A percentile compares a stretch with the other conserved stretches of the same genome.
Conservation (phyloP, 1,140 invertebrate genomes). For the Pseudomyrmex pallidus region DNA sequence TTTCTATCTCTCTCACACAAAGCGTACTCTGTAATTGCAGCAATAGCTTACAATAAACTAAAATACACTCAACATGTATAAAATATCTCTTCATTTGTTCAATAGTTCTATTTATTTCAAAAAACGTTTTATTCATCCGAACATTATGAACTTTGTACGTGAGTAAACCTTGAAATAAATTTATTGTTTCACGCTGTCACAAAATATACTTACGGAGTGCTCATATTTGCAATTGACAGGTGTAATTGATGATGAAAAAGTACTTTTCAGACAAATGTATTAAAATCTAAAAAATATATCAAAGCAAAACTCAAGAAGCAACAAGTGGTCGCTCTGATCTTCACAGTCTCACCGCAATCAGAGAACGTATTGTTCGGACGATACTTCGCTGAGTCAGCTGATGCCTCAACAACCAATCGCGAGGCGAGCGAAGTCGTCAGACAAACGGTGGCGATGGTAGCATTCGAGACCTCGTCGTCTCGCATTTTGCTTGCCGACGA, state of each 20-base stretch:
- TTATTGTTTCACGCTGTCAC: not conserved
- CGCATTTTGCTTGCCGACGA: no score
- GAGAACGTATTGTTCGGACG: slow-evolving; percentile 16
- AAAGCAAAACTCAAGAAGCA: slow-evolving; percentile 46
- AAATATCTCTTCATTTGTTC: not conserved
- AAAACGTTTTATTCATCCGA: not conserved
- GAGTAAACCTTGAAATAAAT: not conserved
- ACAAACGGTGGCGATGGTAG: not conserved
- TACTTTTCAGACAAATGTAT: not conserved
- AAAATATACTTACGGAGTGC: slow-evolving; percentile 75
- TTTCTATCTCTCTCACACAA: not conserved
- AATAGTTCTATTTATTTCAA: not conserved
- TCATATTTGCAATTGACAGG: slow-evolving; percentile 63
- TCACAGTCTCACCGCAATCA: not conserved
- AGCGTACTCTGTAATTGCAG: not conserved
- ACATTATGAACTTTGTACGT: not conserved
- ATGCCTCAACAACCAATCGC: slow-evolving; percentile 73
- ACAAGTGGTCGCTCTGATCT: slow-evolving; percentile 74
- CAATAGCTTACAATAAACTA: slow-evolving; percentile 3
- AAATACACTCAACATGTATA: not conserved
- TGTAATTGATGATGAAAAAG: not conserved
- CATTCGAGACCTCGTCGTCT: not conserved
- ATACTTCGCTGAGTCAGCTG: slow-evolving; percentile 68
- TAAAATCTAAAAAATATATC: not conserved
- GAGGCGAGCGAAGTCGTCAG: slow-evolving; percentile 32